Evolutionary conservation across 2,888 invertebrate species (phyloP), one percentile per base, ranked within the genome.

Genomic region (Baccha elongata): DNA sequence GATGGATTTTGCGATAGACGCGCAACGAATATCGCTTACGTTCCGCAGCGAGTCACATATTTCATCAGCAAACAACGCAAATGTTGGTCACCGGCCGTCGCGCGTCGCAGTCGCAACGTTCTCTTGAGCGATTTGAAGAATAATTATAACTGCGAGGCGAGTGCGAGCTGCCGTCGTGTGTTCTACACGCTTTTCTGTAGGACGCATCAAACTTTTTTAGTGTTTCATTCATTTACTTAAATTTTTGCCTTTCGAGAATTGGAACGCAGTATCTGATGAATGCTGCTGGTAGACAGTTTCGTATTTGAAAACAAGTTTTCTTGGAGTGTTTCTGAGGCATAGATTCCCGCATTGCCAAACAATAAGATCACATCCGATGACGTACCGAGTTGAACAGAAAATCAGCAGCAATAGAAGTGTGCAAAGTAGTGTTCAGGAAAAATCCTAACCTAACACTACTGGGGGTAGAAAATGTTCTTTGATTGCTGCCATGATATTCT

Each of bases 1-100:
- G 88, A 87, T 89, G 79, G 80, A 87, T 87, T 89, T 89, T 88
- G 89, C 89, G 90, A 90, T 89, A 89, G 89, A 90, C 89, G 90
- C 88, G 90, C 89, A 88, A 88, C 89, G 87, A 87, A 83, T 68
- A 72, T 72, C 71, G 75, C 71, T 75, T 46, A 75, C 74, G 73
- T 64, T 69, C 74, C 42, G 64, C 42, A 62, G 53, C 40, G 13
- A 53, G 53, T 52, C 21, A 8, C 44, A 53, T 67, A 53, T 8
- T 65, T 35, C 58, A 26, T 55, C 42, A 48, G 13, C 29, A 48
- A 46, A 53, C 37, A 40, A 35, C 42, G 58, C 29, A 35, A 50
- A 67, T 29, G 53, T 40, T 52, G 40, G 17, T 48, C 48, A 46
- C 37, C 19, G n/a, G n/a, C n/a, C n/a, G n/a, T n/a, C n/a, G n/a